Evolutionary conservation across 64 coral and sea anemone genomes (phyloP).

Genomic region (Stylophora pistillata): DNA sequence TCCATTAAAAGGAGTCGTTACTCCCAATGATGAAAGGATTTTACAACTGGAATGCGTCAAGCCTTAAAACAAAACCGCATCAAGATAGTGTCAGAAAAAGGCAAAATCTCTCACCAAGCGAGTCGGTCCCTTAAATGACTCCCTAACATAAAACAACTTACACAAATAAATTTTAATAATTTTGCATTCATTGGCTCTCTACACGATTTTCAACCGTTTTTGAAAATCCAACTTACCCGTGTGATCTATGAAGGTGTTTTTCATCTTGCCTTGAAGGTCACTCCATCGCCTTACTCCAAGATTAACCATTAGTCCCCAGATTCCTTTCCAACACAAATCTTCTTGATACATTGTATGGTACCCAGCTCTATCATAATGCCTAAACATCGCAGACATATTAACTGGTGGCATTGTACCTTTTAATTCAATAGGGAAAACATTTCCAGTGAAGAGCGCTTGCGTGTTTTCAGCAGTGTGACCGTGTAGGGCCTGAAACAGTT

Average conservation of each 20-base stretch:
- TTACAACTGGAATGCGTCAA: constrained; percentile 82
- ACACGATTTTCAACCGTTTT: too few relatives aligned
- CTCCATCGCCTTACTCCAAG: constrained; percentile 30
- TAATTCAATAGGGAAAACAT: constrained; percentile 26
- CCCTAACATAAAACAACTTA: neutral
- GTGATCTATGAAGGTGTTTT: constrained; percentile 55
- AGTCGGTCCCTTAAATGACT: too few relatives aligned
- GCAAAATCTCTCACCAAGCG: too few relatives aligned
- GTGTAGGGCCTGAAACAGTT: constrained; percentile 79
- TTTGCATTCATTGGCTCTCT: too few relatives aligned
- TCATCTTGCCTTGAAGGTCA: constrained; percentile 13
- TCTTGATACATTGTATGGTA: constrained; percentile 80
- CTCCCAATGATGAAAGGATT: constrained; percentile 30
- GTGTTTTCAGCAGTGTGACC: constrained; percentile 73
- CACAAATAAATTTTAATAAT: too few relatives aligned
- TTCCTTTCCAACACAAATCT: constrained; percentile 72
- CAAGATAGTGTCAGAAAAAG: neutral
- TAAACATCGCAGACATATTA: constrained; percentile 61
- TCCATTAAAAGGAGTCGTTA: constrained; percentile 65
- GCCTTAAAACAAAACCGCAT: constrained; percentile 45
- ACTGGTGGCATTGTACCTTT: constrained; percentile 25
- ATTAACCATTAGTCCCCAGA: constrained; percentile 65
- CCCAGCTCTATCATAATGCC: constrained; percentile 60
- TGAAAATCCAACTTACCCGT: constrained; percentile 59
- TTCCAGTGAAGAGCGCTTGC: constrained; percentile 68